Evolutionary conservation across 2,888 invertebrate species (phyloP).

Genomic region (Cyaniris semiargus): DNA sequence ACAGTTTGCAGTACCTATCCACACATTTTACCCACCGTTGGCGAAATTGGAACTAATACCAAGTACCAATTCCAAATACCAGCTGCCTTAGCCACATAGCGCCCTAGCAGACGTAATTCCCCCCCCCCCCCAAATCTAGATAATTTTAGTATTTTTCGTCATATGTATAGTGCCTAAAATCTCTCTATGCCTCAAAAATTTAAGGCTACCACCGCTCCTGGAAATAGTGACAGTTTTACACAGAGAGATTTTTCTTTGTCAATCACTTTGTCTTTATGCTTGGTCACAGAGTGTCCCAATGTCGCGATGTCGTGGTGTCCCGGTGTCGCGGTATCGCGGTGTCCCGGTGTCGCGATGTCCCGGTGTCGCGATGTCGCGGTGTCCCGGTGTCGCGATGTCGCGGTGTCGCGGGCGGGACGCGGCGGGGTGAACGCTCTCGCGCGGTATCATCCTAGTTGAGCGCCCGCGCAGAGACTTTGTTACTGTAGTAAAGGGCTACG

Average conservation of each 20-base stretch:
- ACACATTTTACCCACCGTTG: neutral
- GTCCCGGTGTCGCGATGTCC: neutral
- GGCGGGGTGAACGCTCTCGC: slow-evolving; percentile 67
- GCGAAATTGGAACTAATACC: neutral
- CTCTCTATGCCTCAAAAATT: too few relatives aligned
- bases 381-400: slow-evolving; percentile 14
- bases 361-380: neutral
- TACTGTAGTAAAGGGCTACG: slow-evolving; percentile 62
- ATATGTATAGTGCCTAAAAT: too few relatives aligned
- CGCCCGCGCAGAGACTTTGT: slow-evolving; percentile 61
- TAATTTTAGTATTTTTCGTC: too few relatives aligned
- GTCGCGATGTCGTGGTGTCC: neutral
- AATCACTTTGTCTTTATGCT: too few relatives aligned
- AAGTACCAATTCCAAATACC: too few relatives aligned
- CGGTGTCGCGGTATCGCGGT: slow-evolving; percentile 26
- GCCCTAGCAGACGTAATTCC: too few relatives aligned
- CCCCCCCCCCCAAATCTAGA: too few relatives aligned
- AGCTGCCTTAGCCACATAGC: too few relatives aligned
- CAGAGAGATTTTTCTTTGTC: too few relatives aligned
- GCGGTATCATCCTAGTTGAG: slow-evolving; percentile 62
- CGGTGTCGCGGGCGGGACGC: slow-evolving; percentile 40
- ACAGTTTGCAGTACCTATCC: neutral
- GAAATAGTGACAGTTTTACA: too few relatives aligned
- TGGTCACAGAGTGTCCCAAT: neutral
- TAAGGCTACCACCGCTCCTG: too few relatives aligned